phyloP scores from a whole-genome alignment of 1,140 invertebrate genomes.

The Procambarus virginalis region DNA sequence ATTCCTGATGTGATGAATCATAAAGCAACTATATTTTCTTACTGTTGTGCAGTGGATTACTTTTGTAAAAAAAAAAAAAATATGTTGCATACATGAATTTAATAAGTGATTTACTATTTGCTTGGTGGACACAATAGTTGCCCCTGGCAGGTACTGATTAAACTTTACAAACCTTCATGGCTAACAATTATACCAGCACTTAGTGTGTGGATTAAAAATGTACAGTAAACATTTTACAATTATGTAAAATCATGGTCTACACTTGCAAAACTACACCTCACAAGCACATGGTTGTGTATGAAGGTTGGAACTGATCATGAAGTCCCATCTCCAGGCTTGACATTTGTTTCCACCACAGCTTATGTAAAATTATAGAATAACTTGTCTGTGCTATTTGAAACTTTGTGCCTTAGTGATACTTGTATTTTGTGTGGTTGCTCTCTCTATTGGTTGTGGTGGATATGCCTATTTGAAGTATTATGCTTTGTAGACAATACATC shows the following conservation, averaged over 20 bases:
- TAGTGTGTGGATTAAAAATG: no score
- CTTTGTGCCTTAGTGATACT: constrained; percentile 6
- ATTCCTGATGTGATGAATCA: constrained; percentile 1
- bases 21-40: background rate
- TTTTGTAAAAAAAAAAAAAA: constrained; percentile 1
- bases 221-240: no score
- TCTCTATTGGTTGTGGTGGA: constrained; percentile 50
- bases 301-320: no score
- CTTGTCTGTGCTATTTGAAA: background rate
- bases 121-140: constrained; percentile 17
- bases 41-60: constrained; percentile 10
- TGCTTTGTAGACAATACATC: constrained; percentile 42
- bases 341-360: constrained; percentile 1
- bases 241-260: no score
- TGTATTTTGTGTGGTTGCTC: constrained; percentile 31
- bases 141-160: background rate
- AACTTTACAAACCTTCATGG: background rate
- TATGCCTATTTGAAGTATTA: constrained; percentile 48
- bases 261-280: background rate
- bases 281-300: background rate
- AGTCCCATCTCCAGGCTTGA: background rate
- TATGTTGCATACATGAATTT: background rate
- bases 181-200: no score
- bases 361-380: background rate
- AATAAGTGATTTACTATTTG: background rate